Evolutionary conservation across 1,140 invertebrate genomes (phyloP).

Genomic region (Asbolus verrucosus): DNA sequence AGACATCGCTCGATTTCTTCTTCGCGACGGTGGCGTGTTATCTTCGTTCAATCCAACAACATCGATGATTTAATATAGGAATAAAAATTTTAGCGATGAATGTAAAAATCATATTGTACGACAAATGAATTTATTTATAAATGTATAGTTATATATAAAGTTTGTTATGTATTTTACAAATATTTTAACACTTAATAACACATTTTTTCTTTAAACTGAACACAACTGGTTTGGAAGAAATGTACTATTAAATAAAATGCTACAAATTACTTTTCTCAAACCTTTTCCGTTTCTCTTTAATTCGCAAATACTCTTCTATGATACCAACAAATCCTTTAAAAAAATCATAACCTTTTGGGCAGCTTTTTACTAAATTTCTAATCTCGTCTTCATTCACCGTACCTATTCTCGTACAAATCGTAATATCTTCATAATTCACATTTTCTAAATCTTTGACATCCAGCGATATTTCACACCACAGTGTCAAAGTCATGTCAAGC

Average conservation of each 20-base stretch:
- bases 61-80: constrained; percentile 1
- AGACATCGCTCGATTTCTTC: too few species aligned
- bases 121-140: constrained; percentile 19
- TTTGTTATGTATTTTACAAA: too few species aligned
- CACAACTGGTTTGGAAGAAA: neutral
- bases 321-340: neutral
- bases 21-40: neutral
- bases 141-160: constrained; percentile 14
- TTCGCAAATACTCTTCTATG: neutral
- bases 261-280: constrained; percentile 4
- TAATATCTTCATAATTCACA: constrained; percentile 1
- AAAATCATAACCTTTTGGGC: constrained; percentile 1
- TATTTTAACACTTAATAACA: neutral
- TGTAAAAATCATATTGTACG: constrained; percentile 21
- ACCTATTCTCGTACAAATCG: too few species aligned
- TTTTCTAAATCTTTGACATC: constrained; percentile 2
- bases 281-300: neutral
- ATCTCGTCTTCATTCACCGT: neutral
- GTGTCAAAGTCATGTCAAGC: neutral
- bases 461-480: neutral
- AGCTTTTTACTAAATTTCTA: neutral
- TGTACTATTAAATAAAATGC: neutral
- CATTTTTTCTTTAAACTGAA: neutral
- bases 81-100: constrained; percentile 19
- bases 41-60: neutral